Base-by-base conservation (phyloP, 2,888 invertebrate genomes). In the Amitus sp. region DNA sequence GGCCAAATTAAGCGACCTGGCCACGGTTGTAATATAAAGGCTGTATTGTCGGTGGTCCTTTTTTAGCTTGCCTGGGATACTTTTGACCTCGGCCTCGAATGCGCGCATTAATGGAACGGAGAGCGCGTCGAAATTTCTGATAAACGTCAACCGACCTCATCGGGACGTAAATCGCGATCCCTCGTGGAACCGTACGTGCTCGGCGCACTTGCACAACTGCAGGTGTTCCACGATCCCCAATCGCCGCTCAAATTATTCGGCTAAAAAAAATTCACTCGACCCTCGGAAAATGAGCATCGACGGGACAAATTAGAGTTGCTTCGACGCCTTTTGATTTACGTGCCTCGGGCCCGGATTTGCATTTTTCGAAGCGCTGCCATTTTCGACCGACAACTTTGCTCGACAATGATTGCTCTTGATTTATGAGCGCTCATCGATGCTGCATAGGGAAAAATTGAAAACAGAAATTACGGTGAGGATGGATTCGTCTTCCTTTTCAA, bases 321-420 rank as follows among this genome's bases (percentile, higher is more conserved):
- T 56, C 49, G 45, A 46, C 34, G 23, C 52, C 33, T 19, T n/a
- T 5, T 23, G 23, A 23, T 23, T 23, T 23, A 23, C 23, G 7
- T 23, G 7, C 3, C n/a, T n/a, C n/a, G n/a, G n/a, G n/a, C n/a
- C n/a, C n/a, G n/a, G 3, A 37, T 37, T 37, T 37, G 13, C 37
- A 37, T 37, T 23, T 23, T 23, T 23, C 23, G 7, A 37, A 40
- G 33, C 45, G 47, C 33, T 52, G 63, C 66, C 53, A 66, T 68
- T 70, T 69, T 61, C 65, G 60, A 68, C 59, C 53, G 65, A 68
- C 66, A 59, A 59, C 64, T 74, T 71, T 70, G 68, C 65, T 74
- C 67, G 57, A 65, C 68, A 73, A 73, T 74, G 73, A 71, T 68
- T 66, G 68, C 48, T 28, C 47, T 62, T 76, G 73, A 78, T 78